A percentile compares a stretch with the other conserved stretches of the same genome.
Conservation (phyloP, 2,797 vertebrate species). For the Telmatherina bonti region DNA sequence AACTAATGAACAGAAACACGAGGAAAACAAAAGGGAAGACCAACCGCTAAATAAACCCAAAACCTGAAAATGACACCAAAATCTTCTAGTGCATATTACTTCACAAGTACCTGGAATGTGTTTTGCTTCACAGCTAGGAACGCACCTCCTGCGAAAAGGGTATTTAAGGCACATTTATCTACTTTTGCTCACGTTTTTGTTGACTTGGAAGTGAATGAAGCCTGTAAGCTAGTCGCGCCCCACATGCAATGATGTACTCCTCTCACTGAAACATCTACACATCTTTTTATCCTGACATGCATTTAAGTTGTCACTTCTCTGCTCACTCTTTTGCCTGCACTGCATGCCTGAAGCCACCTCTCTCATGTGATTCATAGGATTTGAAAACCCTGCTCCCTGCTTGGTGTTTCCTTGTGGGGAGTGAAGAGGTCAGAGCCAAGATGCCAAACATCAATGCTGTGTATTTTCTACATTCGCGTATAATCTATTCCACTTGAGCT, state of each 20-base stretch:
- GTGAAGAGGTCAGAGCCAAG: conserved; percentile 24
- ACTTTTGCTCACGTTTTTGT: not conserved
- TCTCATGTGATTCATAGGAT: conserved; percentile 33
- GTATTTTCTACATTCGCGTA: conserved; percentile 29
- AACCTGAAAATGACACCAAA: not conserved
- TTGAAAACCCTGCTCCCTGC: conserved; percentile 26
- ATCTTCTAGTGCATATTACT: no score
- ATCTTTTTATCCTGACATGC: conserved; percentile 17
- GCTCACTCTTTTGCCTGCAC: conserved; percentile 3
- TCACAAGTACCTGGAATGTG: not conserved
- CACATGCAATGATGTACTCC: not conserved
- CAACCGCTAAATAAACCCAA: not conserved
- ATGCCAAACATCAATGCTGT: conserved; percentile 33
- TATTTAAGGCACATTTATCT: not conserved
- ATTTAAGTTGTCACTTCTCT: conserved; percentile 13
- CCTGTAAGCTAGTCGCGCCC: not conserved
- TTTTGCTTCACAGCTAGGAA: not conserved
- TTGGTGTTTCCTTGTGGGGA: conserved; percentile 24
- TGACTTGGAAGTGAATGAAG: conserved; percentile 7
- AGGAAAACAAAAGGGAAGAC: no score
- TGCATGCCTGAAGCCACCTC: conserved; percentile 26
- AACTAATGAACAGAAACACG: no score
- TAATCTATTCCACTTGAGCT: conserved; percentile 52
- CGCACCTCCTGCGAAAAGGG: no score
- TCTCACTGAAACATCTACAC: conserved; percentile 7